These are phyloP conservation scores for Pheosia tremula DNA, from an alignment of 2,888 invertebrate genomes.

Conservation along the genomic window DNA sequence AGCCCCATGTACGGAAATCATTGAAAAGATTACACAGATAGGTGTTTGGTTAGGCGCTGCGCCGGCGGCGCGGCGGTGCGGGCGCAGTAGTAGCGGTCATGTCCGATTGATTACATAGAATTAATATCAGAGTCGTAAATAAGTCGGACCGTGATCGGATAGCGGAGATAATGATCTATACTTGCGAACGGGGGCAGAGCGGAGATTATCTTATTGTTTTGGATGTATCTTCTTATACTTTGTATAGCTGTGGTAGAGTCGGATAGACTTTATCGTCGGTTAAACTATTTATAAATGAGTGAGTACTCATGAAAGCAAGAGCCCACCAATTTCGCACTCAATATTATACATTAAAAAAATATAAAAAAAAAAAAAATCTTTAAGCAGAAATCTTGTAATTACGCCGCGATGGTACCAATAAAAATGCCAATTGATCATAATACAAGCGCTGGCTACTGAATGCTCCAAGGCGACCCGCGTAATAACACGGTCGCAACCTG, in stretches of 20 bases:
- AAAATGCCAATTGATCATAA: conserved; percentile 34
- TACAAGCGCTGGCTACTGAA: conserved; percentile 36
- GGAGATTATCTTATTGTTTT: conserved; percentile 25
- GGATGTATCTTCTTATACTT: neutral
- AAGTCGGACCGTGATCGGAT: conserved; percentile 40
- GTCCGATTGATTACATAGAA: conserved; percentile 58
- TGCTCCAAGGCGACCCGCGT: conserved; percentile 28
- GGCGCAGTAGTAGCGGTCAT: conserved; percentile 54
- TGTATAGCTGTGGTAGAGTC: too few species aligned
- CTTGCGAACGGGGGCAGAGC: conserved; percentile 11
- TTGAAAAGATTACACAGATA: conserved; percentile 55
- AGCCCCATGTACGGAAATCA: conserved; percentile 53
- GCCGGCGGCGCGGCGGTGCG: conserved; percentile 16
- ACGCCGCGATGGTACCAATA: conserved; percentile 26
- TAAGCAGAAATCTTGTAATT: conserved; percentile 22
- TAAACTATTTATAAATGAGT: neutral
- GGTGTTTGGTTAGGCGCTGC: conserved; percentile 52
- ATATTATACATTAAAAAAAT: conserved; percentile 10
- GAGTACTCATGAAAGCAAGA: conserved; percentile 16
- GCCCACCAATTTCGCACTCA: conserved; percentile 27
- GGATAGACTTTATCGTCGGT: neutral
- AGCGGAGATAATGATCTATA: conserved; percentile 32
- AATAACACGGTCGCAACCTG: conserved; percentile 32
- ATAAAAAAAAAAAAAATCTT: conserved; percentile 7
- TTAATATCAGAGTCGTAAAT: conserved; percentile 54